Base-by-base conservation (phyloP, 2,888 invertebrate species). In the Julus scanicus region DNA sequence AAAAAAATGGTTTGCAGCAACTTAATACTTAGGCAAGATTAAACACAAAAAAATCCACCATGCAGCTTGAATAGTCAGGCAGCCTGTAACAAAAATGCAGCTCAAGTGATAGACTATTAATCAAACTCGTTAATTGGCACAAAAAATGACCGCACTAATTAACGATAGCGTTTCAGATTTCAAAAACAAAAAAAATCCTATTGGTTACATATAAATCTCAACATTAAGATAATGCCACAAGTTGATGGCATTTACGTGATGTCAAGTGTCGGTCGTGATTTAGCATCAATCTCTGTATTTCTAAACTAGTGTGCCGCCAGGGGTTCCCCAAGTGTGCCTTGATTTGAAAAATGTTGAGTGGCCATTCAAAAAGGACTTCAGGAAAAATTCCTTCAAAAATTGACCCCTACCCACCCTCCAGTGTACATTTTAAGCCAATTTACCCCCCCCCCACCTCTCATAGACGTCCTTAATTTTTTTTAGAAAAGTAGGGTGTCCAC, bases 101-200 rank as follows among this genome's bases (percentile, higher is more conserved):
- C 71, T 63, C n/a, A 29, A 71, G 71, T 29, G 63, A n/a, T 13
- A 29, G 29, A 9, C 71, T 9, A 71, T 71, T 29, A 71, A 71
- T 71, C 71, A 71, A 29, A 29, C 9, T n/a, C 29, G 29, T 11
- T 29, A 71, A 71, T 71, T 71, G 71, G 29, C 29, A 29, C 71
- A 71, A 71, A 71, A 71, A 71, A 71, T 71, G 11, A 29, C 71
- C 29, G 71, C 71, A 29, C 71, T 71, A 71, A 71, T 71, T 71
- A 71, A n/a, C 11, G 71, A 2, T 11, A 71, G 9, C 71, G 71
- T 29, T 71, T 71, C 29, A 2, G 29, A 71, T 71, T 71, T 11
- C 9, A 11, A 29, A 29, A 29, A 29, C 29, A 71, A 29, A 71
- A 29, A 71, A 63, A 53, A 53, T 13, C 4, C 53, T 11, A 53